Conservation (phyloP, 2,113 vertebrate species). For the Abramis brama region DNA sequence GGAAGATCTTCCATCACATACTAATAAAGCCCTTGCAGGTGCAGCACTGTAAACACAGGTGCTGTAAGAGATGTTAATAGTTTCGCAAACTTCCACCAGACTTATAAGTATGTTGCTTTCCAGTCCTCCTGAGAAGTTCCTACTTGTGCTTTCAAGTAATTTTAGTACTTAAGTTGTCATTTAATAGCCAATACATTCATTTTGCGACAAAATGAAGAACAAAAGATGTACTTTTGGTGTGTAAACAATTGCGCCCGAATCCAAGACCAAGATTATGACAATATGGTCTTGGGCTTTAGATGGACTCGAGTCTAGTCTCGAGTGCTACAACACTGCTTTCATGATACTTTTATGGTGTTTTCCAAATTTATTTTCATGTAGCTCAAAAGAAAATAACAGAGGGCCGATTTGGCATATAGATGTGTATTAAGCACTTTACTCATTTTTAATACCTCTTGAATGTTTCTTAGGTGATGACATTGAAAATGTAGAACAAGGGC, state of each 20-base stretch:
- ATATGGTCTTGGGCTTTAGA: neutral
- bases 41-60: neutral
- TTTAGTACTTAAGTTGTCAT: neutral
- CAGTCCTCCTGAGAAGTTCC: neutral
- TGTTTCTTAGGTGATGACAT: conserved; percentile 55
- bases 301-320: neutral
- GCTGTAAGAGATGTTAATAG: neutral
- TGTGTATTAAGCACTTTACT: neutral
- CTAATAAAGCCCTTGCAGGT: conserved; percentile 31
- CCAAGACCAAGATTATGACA: neutral
- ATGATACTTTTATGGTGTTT: neutral
- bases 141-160: neutral
- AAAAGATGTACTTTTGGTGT: neutral
- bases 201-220: neutral
- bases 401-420: neutral
- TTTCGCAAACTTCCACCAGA: neutral
- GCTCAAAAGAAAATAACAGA: neutral
- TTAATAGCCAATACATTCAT: too few species aligned
- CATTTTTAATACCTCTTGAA: neutral
- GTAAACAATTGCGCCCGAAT: neutral
- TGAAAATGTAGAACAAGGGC: conserved; percentile 58
- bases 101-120: neutral
- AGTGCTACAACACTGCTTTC: neutral
- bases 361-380: neutral
- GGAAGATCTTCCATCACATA: conserved; percentile 7